Evolutionary conservation across 1,140 invertebrate genomes (phyloP), one percentile per base, ranked within the genome.

Genomic region (Diplogasteroides magnus): DNA sequence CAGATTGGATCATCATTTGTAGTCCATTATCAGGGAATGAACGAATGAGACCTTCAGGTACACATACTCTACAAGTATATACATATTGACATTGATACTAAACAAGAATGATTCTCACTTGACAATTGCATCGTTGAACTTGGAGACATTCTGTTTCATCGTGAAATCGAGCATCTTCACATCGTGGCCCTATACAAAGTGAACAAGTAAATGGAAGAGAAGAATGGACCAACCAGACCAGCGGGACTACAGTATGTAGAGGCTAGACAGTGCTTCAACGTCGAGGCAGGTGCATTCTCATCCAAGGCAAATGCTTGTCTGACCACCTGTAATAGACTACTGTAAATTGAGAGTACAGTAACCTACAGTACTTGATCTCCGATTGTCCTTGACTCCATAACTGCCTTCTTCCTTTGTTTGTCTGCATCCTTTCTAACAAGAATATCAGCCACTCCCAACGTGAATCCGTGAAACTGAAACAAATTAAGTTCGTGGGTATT

Each of bases 1-100:
- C 97, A 15, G 96, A 96, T 80, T 94, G 88, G 0, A 98, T 93
- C 94, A 98, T 98, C 61, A 98, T 83, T 83, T 97, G 94, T 1
- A 99, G 87, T 86, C 97, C 96, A 84, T 99, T 99, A 2, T 89
- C 78, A 0, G 97, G 94, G 83, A 98, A 98, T 71, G 89, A 88
- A 72, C 89, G 89, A 0, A 93, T 83, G 15, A 99, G 85, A 59
- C 86, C 93, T 62, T 86, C 85, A 1, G 91, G 90, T 64, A 97
- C 85, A 83, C 91, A 94, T 1, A 85, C 86, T 65, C 87, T 87
- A 77, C 25, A 83, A 82, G 71, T 59, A 67, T 32, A 61, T 31
- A 15, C 27, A 55, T 37, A 56, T 63, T 14, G 62, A 19, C 2
- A 28, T 56, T 3, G 37, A 61, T 31, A 19, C 31, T 61, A 29